These are phyloP conservation scores for Plebejus anna DNA, from an alignment of 2,888 invertebrate genomes.

Conservation along the genomic window DNA sequence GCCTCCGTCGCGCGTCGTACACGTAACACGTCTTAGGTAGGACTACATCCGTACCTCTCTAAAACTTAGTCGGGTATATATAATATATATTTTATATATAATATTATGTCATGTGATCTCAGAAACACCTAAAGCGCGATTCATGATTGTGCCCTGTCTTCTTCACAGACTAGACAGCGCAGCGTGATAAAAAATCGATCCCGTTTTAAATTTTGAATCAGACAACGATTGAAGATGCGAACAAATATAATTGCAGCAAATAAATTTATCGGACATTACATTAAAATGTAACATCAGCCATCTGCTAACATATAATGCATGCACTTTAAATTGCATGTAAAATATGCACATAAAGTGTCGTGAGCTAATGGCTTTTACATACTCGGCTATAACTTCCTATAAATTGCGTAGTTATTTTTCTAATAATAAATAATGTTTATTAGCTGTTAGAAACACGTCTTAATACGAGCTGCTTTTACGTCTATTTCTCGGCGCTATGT, in stretches of 20 bases:
- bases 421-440: constrained; percentile 28
- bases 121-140: too few species aligned
- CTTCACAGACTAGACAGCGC: too few species aligned
- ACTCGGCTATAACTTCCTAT: constrained; percentile 17
- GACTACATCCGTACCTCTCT: too few species aligned
- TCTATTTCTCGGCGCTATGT: constrained; percentile 8
- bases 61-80: too few species aligned
- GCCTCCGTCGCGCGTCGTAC: too few species aligned
- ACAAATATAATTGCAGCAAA: not conserved
- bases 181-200: too few species aligned
- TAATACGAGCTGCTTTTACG: constrained; percentile 14
- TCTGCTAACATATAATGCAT: constrained; percentile 28
- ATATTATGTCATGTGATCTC: too few species aligned
- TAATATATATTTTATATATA: too few species aligned
- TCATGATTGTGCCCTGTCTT: too few species aligned
- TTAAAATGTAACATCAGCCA: constrained; percentile 30
- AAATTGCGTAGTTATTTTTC: constrained; percentile 29
- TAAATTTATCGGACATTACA: constrained; percentile 23
- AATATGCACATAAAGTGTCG: constrained; percentile 28
- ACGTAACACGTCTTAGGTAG: too few species aligned
- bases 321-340: constrained; percentile 28
- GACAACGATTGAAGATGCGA: too few species aligned
- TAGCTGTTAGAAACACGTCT: constrained; percentile 27
- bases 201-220: not conserved
- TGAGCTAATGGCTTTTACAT: constrained; percentile 30